Percentiles rank a stretch among this genome's conserved stretches.
Conservation (phyloP, 2,888 invertebrate genomes). For the Blastobasis lacticolella region DNA sequence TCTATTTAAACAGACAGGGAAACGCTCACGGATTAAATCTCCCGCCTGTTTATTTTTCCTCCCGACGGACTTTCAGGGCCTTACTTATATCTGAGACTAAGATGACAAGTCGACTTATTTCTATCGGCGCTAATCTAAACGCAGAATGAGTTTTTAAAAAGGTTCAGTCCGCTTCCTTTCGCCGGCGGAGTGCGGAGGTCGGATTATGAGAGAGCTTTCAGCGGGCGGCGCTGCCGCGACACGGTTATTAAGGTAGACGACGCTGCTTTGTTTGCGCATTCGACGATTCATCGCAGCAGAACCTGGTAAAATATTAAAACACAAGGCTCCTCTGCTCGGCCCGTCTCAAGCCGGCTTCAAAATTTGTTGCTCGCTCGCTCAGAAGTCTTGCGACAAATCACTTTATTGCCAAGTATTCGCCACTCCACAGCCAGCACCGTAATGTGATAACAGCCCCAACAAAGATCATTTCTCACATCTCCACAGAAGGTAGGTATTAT, state of each 20-base stretch:
- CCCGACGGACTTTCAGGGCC: slow-evolving; percentile 37
- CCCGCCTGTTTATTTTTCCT: slow-evolving; percentile 60
- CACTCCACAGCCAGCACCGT: no score
- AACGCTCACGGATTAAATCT: slow-evolving; percentile 67
- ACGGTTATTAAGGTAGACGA: slow-evolving; percentile 54
- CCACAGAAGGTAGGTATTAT: slow-evolving; percentile 42
- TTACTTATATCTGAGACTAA: slow-evolving; percentile 45
- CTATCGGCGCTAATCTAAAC: slow-evolving; percentile 54
- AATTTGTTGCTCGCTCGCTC: no score
- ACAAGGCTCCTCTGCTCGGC: slow-evolving; percentile 35
- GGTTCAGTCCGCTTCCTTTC: slow-evolving; percentile 33
- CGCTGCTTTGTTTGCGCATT: slow-evolving; percentile 60
- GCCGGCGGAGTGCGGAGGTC: slow-evolving; percentile 33
- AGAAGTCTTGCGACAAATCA: no score
- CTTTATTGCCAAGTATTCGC: no score
- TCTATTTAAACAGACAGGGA: slow-evolving; percentile 66
- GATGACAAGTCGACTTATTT: slow-evolving; percentile 58
- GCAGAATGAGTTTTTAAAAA: slow-evolving; percentile 51
- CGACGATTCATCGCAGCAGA: slow-evolving; percentile 49
- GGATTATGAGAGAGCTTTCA: slow-evolving; percentile 62
- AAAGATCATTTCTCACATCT: slow-evolving; percentile 7
- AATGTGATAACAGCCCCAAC: no score
- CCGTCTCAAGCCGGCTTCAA: slow-evolving; percentile 19
- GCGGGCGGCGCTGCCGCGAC: slow-evolving; percentile 40
- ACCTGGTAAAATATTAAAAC: slow-evolving; percentile 60